Conservation (phyloP, 2,113 vertebrate genomes). For the Xenopus laevis region DNA sequence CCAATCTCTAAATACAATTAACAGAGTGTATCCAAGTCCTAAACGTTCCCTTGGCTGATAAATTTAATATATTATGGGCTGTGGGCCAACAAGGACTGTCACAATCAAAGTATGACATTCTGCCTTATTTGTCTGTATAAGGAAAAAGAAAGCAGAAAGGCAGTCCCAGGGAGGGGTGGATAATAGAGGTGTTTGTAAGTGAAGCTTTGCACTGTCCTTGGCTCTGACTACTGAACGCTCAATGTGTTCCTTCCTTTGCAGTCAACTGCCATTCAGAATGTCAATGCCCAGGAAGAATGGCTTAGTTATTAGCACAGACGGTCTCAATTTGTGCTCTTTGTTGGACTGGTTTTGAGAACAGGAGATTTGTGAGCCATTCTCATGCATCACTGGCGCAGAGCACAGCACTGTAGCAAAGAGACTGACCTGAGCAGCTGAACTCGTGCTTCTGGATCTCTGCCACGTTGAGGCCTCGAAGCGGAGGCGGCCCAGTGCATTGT, state of each 20-base stretch:
- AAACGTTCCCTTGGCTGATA: too few species aligned
- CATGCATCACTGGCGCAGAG: neutral
- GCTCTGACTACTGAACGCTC: neutral
- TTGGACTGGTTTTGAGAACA: neutral
- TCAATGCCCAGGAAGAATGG: neutral
- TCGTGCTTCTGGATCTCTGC: conserved; percentile 94
- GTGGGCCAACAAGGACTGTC: too few species aligned
- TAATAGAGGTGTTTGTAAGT: neutral
- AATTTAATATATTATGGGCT: too few species aligned
- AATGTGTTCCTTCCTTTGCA: neutral
- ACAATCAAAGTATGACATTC: too few species aligned
- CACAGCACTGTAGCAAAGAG: neutral
- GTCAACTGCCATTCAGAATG: neutral
- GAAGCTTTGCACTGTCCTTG: neutral
- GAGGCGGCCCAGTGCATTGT: conserved; percentile 77
- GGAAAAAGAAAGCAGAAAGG: neutral
- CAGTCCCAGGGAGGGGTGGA: neutral
- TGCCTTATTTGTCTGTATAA: too few species aligned
- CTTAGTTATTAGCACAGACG: neutral
- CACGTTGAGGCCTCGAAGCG: conserved; percentile 88
- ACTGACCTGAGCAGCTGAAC: conserved; percentile 90
- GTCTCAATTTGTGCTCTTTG: conserved; percentile 1
- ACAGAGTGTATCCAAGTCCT: too few species aligned
- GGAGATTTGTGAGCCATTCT: conserved; percentile 6
- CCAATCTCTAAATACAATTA: too few species aligned